Base-by-base conservation (phyloP, 2,797 vertebrate species). In the Callimico goeldii region DNA sequence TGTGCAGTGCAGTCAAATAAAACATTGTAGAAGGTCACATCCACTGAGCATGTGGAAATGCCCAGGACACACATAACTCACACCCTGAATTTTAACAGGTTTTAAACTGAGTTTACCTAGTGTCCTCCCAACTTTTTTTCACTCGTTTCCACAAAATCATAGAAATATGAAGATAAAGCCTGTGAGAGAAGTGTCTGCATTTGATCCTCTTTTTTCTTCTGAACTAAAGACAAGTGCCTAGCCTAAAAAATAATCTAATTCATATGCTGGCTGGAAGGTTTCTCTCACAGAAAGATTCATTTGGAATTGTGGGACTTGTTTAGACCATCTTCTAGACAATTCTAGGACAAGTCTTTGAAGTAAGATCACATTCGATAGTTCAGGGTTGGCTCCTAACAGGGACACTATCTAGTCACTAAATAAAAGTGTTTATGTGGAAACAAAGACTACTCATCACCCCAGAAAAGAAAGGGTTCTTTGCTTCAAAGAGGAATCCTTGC, bases 21-120 rank as follows among this genome's bases (percentile, higher is more conserved):
- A 97, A 90, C 95, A 86, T 96, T 88, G 87, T 61, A 57, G 91
- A 97, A 97, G 95, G 87, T 94, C 96, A 97, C 81, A 96, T 10
- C 30, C 77, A 95, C 33, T 0, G 28, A 92, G 20, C 91, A 88
- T 46, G 97, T 79, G 92, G 90, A 95, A 93, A 81, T 89, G 28
- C 26, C 89, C 85, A 89, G 2, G 7, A 92, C 2, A 88, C 91
- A 76, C 72, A 80, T 75, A 14, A 94, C 70, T 91, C 43, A 91
- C 73, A 36, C 72, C 84, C 67, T 73, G 72, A 73, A 95, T 97
- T 97, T 57, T 57, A 14, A 73, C 81, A 64, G 73, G 28, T 12
- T 91, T 70, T 55, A 52, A 91, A 80, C 72, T 73, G 43, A 52
- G 24, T 7, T 91, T 79, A 82, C 36, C 88, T 84, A 41, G 30